Evolutionary conservation across 2,888 invertebrate genomes (phyloP).

Genomic region (Schizotus pectinicornis): DNA sequence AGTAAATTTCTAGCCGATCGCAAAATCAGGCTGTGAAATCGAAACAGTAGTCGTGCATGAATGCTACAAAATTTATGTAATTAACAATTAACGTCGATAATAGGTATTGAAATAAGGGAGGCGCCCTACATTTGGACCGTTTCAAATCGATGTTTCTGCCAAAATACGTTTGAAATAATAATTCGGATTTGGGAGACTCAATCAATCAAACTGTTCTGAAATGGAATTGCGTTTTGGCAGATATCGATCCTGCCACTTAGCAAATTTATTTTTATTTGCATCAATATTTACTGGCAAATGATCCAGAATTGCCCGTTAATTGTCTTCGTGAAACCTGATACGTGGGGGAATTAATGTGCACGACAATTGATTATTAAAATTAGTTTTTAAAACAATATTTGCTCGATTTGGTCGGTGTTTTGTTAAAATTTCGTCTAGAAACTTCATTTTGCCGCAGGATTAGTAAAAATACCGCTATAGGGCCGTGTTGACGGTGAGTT

Average conservation of each 20-base stretch:
- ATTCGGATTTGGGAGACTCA: constrained; percentile 32
- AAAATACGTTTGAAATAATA: constrained; percentile 38
- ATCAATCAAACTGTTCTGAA: constrained; percentile 35
- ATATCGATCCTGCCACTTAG: constrained; percentile 34
- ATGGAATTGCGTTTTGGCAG: constrained; percentile 35
- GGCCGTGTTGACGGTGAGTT: too few relatives aligned
- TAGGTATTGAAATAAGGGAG: neutral
- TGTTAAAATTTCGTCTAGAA: neutral
- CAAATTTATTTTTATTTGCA: constrained; percentile 27
- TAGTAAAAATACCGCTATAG: too few relatives aligned
- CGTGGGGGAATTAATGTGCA: neutral
- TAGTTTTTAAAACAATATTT: neutral
- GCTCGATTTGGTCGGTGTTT: neutral
- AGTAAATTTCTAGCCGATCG: too few relatives aligned
- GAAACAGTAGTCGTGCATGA: too few relatives aligned
- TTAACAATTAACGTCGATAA: too few relatives aligned
- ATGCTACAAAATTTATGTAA: too few relatives aligned
- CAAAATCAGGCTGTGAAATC: too few relatives aligned
- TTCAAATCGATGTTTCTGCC: constrained; percentile 19
- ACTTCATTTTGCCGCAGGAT: too few relatives aligned
- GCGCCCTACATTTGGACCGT: neutral
- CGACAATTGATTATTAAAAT: neutral
- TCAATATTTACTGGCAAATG: constrained; percentile 1
- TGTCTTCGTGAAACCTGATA: neutral
- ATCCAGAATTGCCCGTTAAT: neutral